Conservation (phyloP, 2,113 vertebrate species). For the Columba janthina region DNA sequence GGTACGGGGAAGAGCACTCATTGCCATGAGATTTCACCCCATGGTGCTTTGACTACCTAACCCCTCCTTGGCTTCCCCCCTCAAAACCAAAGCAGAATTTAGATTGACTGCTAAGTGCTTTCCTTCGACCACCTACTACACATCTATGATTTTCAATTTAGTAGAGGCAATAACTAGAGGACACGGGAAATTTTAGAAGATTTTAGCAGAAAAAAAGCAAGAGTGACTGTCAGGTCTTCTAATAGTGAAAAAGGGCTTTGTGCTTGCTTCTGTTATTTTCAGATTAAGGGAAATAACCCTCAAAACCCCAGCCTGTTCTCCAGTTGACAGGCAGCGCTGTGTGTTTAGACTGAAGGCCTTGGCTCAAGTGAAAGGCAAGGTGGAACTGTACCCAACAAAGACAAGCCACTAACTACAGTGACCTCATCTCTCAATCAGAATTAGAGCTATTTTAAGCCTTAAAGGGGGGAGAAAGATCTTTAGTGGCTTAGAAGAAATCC, state of each 20-base stretch:
- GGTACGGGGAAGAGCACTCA: background rate
- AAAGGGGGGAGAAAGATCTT: background rate
- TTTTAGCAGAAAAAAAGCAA: background rate
- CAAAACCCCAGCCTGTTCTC: background rate
- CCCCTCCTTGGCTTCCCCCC: background rate
- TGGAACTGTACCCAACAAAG: rapidly evolving
- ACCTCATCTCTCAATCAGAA: background rate
- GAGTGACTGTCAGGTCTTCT: background rate
- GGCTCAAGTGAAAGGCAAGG: background rate
- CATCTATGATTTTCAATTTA: background rate
- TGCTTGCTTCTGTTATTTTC: background rate
- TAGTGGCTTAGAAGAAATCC: background rate
- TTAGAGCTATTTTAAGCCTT: background rate
- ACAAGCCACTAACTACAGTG: background rate
- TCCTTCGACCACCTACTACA: background rate
- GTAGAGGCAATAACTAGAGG: background rate
- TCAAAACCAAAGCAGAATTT: background rate
- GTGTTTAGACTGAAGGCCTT: background rate
- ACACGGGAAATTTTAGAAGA: background rate
- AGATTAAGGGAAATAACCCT: background rate
- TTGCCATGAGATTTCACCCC: background rate
- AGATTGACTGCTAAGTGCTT: background rate
- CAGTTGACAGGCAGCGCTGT: rapidly evolving
- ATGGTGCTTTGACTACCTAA: background rate
- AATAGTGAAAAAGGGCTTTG: background rate